Conservation (phyloP, 2,797 vertebrate genomes). For the Hippocampus kuda region DNA sequence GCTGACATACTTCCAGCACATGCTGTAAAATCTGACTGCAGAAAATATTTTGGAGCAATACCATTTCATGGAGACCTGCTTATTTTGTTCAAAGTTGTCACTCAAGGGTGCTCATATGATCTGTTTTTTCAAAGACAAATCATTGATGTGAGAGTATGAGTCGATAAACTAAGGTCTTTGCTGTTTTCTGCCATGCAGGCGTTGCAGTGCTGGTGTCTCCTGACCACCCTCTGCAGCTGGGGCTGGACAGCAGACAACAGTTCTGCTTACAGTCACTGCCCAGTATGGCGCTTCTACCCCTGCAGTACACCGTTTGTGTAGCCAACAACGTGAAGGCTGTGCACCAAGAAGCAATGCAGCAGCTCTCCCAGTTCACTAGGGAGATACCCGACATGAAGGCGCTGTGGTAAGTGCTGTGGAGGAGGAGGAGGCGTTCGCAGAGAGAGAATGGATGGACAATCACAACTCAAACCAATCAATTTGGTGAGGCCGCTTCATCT, state of each 20-base stretch:
- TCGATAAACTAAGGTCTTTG: neutral
- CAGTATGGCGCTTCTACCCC: constrained; percentile 58
- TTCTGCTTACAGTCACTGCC: constrained; percentile 75
- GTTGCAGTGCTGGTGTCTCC: constrained; percentile 73
- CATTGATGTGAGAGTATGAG: neutral
- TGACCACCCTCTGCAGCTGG: constrained; percentile 70
- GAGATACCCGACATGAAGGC: constrained; percentile 65
- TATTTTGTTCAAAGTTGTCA: too few relatives aligned
- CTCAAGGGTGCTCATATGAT: too few relatives aligned
- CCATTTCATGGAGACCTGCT: too few relatives aligned
- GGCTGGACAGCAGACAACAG: constrained; percentile 68
- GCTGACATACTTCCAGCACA: too few relatives aligned
- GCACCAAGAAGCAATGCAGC: constrained; percentile 58
- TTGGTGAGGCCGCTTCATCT: neutral
- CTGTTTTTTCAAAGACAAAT: too few relatives aligned
- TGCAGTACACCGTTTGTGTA: constrained; percentile 78
- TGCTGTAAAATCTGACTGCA: too few relatives aligned
- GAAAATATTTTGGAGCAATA: too few relatives aligned
- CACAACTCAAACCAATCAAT: neutral
- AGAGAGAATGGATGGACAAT: neutral
- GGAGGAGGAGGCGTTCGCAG: constrained; percentile 1
- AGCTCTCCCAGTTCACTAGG: constrained; percentile 48
- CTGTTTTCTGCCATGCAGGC: constrained; percentile 53
- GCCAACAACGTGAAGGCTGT: constrained; percentile 64
- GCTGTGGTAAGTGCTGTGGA: constrained; percentile 62